Conservation (phyloP, 35 echinoderm and acorn worm genomes). For the Heliocidaris erythrogramma region DNA sequence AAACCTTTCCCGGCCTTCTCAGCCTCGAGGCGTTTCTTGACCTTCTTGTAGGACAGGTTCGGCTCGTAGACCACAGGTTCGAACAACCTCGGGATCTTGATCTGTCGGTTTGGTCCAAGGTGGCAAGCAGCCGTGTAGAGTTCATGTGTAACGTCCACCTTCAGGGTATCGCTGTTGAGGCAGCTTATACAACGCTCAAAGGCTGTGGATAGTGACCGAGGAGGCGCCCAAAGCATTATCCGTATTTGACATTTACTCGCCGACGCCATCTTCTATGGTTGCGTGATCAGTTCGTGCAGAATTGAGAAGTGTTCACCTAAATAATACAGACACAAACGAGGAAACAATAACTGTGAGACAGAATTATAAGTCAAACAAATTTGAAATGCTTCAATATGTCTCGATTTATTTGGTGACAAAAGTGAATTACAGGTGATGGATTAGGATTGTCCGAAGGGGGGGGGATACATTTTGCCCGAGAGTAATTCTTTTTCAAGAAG, state of each 20-base stretch:
- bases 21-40: conserved; percentile 60
- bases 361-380: background rate
- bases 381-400: background rate
- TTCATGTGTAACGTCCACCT: conserved; percentile 65
- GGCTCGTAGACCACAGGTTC: conserved; percentile 44
- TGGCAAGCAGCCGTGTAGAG: conserved; percentile 80
- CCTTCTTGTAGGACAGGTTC: conserved; percentile 68
- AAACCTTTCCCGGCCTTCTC: conserved; percentile 43
- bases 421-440: too few species aligned
- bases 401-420: background rate
- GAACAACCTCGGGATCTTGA: conserved; percentile 51
- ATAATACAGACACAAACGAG: background rate
- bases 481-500: too few species aligned
- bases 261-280: background rate
- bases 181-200: conserved; percentile 86
- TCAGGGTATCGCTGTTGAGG: conserved; percentile 31
- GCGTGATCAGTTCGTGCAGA: background rate
- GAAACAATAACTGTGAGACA: background rate
- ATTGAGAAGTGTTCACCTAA: background rate
- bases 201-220: conserved; percentile 83
- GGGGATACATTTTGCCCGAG: too few species aligned
- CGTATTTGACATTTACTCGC: background rate
- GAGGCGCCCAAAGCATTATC: conserved; percentile 83
- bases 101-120: conserved; percentile 73
- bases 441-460: too few species aligned